Percentiles rank a stretch among this genome's conserved stretches.
These are phyloP conservation scores for Amiota communis DNA, from an alignment of 2,888 invertebrate genomes.

Conservation along the genomic window DNA sequence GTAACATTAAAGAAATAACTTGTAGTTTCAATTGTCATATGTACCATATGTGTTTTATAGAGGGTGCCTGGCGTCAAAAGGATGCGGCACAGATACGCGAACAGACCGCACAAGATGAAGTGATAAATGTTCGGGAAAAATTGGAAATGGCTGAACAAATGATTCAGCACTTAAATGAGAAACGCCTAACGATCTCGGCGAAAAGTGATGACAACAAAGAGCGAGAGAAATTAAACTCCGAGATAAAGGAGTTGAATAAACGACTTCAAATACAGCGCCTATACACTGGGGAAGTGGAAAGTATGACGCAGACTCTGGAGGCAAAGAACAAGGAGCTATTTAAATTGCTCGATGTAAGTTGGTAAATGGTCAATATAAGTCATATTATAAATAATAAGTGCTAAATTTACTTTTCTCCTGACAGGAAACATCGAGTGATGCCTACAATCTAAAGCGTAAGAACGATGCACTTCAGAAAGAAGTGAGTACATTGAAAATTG, in stretches of 20 bases:
- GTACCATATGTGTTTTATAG: slow-evolving; percentile 44
- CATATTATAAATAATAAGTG: neutral
- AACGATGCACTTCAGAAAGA: slow-evolving; percentile 66
- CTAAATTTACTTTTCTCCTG: neutral
- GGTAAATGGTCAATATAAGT: neutral
- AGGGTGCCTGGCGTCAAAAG: slow-evolving; percentile 72
- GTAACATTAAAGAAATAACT: neutral
- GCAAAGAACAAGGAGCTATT: slow-evolving; percentile 70
- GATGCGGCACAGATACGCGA: slow-evolving; percentile 72
- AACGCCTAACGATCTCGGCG: slow-evolving; percentile 56
- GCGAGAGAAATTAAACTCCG: slow-evolving; percentile 66
- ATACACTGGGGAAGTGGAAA: slow-evolving; percentile 70
- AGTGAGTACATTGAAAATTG: slow-evolving; percentile 59
- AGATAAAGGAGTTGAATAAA: slow-evolving; percentile 70
- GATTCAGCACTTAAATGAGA: slow-evolving; percentile 66
- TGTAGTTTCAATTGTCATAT: neutral
- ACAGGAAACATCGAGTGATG: slow-evolving; percentile 71
- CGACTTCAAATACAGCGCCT: slow-evolving; percentile 69
- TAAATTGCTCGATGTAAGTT: slow-evolving; percentile 69
- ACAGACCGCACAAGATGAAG: slow-evolving; percentile 70
- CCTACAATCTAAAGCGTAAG: slow-evolving; percentile 68
- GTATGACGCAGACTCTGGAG: slow-evolving; percentile 66
- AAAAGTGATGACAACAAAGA: slow-evolving; percentile 70
- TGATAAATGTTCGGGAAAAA: slow-evolving; percentile 66
- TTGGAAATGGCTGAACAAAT: slow-evolving; percentile 64